Base-by-base conservation (phyloP, 2,888 invertebrate species). In the Cabera pusaria region DNA sequence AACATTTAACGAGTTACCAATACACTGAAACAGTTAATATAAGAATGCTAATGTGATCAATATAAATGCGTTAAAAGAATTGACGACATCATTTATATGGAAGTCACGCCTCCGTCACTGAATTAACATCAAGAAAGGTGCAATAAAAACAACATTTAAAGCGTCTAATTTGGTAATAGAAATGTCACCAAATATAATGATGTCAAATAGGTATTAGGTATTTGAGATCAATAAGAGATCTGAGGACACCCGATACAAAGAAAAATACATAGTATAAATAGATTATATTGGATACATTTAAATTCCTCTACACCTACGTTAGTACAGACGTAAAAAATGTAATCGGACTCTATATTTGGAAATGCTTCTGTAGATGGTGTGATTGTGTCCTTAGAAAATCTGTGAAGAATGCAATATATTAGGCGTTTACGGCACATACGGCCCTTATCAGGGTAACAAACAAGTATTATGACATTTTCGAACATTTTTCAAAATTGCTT, bases 41-140 rank as follows among this genome's bases (percentile, higher is more conserved):
- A 40, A 20, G 19, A 21, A 40, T 75, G 76, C 69, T 77, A 77
- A 80, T 78, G 76, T 72, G 64, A 75, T 70, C 74, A 59, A n/a
- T n/a, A n/a, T n/a, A n/a, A 67, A 73, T 75, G 59, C 59, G 58
- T 58, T 60, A 61, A 70, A 57, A 53, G 56, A 19, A 25, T 48
- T 52, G 53, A 49, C 49, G 41, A 64, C 52, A 55, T 59, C 63
- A 68, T 69, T 64, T 64, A 58, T 64, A 59, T 58, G 61, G 49
- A 59, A 50, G 58, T 38, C 48, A 72, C 77, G 74, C 76, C 76
- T 74, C 68, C 69, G 72, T 73, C 17, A 18, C 6, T 1, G 5
- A 29, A 32, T 40, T 19, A 28, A 28, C 23, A 25, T 19, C 8
- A 47, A 44, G 49, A 33, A 7, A 26, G 17, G 11, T 22, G 26